Evolutionary conservation across 2,113 vertebrate genomes (phyloP).

Genomic region (Telmatochromis sp.): DNA sequence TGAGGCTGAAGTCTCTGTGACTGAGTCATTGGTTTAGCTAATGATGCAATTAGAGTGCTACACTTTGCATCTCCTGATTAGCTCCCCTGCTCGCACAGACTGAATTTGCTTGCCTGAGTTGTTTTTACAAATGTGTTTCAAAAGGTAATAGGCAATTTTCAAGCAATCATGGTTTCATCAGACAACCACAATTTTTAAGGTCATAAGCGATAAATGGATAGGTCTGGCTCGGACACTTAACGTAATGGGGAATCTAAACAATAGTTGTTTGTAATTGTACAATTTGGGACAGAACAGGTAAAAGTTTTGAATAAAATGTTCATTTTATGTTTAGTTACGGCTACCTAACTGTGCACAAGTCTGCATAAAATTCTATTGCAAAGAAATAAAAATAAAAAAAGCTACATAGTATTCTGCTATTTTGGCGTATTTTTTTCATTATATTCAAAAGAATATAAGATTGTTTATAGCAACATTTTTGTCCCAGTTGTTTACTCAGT

Average conservation of each 20-base stretch:
- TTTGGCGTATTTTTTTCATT: background rate
- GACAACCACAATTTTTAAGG: background rate
- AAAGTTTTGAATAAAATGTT: background rate
- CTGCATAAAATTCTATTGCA: background rate
- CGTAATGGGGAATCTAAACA: background rate
- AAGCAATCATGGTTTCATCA: background rate
- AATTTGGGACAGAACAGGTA: background rate
- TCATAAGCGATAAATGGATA: background rate
- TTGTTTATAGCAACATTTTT: background rate
- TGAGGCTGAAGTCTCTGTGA: conserved; percentile 43
- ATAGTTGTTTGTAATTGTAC: background rate
- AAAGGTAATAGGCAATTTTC: background rate
- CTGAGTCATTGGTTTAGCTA: conserved; percentile 72
- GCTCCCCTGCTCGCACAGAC: conserved; percentile 5
- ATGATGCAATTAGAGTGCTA: conserved; percentile 69
- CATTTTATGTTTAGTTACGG: background rate
- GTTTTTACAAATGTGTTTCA: background rate
- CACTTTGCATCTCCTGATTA: conserved; percentile 64
- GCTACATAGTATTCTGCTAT: background rate
- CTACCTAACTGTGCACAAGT: background rate
- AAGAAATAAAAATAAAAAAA: background rate
- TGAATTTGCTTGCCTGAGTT: background rate
- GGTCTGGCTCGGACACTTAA: background rate
- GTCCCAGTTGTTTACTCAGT: background rate
- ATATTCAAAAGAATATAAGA: background rate